These are phyloP conservation scores for Cyprinella venusta DNA, from an alignment of 2,797 vertebrate genomes.

Conservation along the genomic window DNA sequence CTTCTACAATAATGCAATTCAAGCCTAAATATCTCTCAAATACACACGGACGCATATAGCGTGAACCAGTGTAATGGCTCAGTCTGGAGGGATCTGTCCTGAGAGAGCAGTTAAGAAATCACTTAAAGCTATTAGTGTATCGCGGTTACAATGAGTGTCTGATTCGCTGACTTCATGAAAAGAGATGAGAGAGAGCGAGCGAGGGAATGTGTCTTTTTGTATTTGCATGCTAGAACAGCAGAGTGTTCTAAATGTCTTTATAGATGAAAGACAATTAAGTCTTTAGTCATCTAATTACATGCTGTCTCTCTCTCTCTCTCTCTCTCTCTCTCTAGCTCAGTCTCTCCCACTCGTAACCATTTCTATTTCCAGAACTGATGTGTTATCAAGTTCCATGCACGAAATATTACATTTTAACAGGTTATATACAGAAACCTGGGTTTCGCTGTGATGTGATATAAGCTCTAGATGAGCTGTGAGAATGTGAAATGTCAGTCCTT, in stretches of 20 bases:
- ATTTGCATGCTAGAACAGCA: conserved; percentile 64
- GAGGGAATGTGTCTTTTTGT: conserved; percentile 39
- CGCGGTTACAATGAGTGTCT: conserved; percentile 63
- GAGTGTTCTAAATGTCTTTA: conserved; percentile 55
- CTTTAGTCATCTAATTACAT: conserved; percentile 54
- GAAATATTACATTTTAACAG: conserved; percentile 10
- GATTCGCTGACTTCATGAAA: conserved; percentile 57
- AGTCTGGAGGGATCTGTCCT: conserved; percentile 40
- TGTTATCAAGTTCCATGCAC: conserved; percentile 29
- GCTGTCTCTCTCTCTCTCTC: conserved; percentile 43
- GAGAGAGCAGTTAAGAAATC: conserved; percentile 47
- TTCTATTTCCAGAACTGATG: conserved; percentile 41
- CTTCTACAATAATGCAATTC: background rate
- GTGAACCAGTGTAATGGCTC: background rate
- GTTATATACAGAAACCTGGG: conserved; percentile 1
- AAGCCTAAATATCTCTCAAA: conserved; percentile 42
- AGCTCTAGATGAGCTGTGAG: background rate
- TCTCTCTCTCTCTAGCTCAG: conserved; percentile 1
- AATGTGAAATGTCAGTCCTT: background rate
- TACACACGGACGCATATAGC: conserved; percentile 29
- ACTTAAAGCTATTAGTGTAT: conserved; percentile 54
- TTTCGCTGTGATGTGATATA: conserved; percentile 8
- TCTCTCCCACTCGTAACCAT: conserved; percentile 37
- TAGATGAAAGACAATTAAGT: conserved; percentile 55
- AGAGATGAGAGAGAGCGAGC: conserved; percentile 16